A percentile compares a stretch with the other conserved stretches of the same genome.
Evolutionary conservation across 2,797 vertebrate genomes (phyloP).

Genomic region (Ctenopoma multispine): DNA sequence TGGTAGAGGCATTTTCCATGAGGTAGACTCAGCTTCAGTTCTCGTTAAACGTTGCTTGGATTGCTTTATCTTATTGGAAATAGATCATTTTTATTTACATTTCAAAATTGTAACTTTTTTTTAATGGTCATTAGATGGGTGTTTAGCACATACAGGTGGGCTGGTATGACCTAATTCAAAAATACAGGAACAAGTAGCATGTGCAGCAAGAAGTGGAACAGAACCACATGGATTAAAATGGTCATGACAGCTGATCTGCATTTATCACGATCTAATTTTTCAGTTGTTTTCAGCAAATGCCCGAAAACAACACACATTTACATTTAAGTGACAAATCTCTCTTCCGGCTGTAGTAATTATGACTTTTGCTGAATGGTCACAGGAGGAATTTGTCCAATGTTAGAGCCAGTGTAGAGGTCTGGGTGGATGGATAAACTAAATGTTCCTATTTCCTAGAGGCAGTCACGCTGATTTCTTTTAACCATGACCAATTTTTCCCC

Average conservation of each 20-base stretch:
- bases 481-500: not conserved
- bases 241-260: not conserved
- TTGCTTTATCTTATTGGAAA: not conserved
- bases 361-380: not conserved
- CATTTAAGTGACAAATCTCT: not conserved
- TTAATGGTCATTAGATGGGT: not conserved
- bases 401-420: too few relatives aligned
- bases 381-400: too few relatives aligned
- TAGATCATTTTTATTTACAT: not conserved
- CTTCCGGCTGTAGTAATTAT: not conserved
- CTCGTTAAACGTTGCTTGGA: not conserved
- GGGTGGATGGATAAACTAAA: too few relatives aligned
- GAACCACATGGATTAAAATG: not conserved
- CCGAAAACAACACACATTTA: not conserved
- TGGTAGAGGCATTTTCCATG: not conserved
- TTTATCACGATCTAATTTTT: not conserved
- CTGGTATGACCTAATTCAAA: not conserved
- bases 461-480: not conserved
- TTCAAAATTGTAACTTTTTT: not conserved
- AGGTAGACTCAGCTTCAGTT: not conserved
- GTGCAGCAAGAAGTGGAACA: not conserved
- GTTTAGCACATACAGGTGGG: not conserved
- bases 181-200: not conserved
- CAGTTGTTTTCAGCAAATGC: not conserved
- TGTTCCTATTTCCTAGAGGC: too few relatives aligned